Evolutionary conservation across 2,888 invertebrate genomes (phyloP), one percentile per base, ranked within the genome.

Genomic region (Mythimna impura): DNA sequence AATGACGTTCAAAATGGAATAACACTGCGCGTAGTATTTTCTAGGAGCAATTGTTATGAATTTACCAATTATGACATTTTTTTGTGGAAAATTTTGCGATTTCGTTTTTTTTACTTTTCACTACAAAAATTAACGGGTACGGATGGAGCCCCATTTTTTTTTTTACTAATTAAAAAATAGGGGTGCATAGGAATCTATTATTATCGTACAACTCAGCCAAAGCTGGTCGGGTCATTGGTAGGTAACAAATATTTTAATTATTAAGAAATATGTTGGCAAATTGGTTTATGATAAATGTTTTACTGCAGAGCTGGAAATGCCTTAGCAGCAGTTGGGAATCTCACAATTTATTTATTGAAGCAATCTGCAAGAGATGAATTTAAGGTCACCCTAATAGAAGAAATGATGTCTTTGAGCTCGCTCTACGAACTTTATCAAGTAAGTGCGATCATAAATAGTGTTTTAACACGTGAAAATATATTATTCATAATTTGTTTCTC

Each of bases 401-500:
- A 96, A 89, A 95, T 94, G 93, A 82, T 96, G 78, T 92, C 93
- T 54, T 87, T 95, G 20, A 89, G 89, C 68, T 91, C 93, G 17
- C 85, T 96, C 25, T 93, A 94, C 72, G 94, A 95, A 75, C 91
- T 93, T 71, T 92, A 92, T 87, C 95, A 95, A 86, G 95, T 95
- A 89, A 90, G 88, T 14, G 17, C 17, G 9, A 30, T 36, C 7
- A 10, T n/a, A 10, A 43, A 22, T 47, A 7, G 12, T n/a, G 22
- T 20, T n/a, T 36, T 2, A 25, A 22, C 17, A 2, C 6, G 12
- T 14, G 2, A 9, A 12, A 22, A 34, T 1, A 58, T 25, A 6
- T 17, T 52, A 57, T 50, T 34, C 34, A 12, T 22, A 54, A n/a
- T 9, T 36, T 47, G 10, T 34, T 34, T 17, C 3, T 61, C 17